phyloP scores from a whole-genome alignment of 2,113 vertebrate species.

The Emydocephalus ijimae region DNA sequence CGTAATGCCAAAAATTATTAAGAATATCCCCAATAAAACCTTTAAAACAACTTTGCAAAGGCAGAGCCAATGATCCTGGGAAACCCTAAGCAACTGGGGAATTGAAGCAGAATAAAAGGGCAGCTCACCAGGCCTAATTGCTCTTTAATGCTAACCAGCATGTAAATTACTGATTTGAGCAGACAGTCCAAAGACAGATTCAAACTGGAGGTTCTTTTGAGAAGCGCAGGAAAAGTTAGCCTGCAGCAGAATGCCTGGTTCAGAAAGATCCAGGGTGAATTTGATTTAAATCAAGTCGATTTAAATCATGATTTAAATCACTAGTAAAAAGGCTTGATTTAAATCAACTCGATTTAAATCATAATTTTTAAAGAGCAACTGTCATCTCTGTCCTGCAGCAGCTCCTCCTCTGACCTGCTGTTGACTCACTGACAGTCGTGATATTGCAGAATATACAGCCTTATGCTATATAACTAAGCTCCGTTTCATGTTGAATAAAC shows the following conservation, averaged over 20 bases:
- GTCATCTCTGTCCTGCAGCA: too few species aligned
- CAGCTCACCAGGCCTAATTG: not conserved
- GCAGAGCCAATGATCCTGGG: not conserved
- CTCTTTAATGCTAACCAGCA: not conserved
- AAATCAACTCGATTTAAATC: too few species aligned
- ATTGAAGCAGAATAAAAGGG: not conserved
- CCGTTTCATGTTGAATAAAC: too few species aligned
- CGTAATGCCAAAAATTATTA: not conserved
- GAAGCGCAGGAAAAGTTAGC: not conserved
- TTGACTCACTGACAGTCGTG: too few species aligned
- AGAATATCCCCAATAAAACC: not conserved
- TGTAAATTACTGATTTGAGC: not conserved
- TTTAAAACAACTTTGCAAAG: not conserved
- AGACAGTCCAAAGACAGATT: not conserved
- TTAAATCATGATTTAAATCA: too few species aligned
- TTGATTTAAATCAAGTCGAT: too few species aligned
- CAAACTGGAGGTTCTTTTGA: not conserved
- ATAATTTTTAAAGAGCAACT: too few species aligned
- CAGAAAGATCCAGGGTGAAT: not conserved
- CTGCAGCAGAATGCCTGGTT: not conserved
- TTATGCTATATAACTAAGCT: too few species aligned
- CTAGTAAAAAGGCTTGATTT: too few species aligned
- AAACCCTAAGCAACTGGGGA: not conserved
- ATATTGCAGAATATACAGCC: too few species aligned
- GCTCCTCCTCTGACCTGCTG: too few species aligned